A percentile compares a stretch with the other conserved stretches of the same genome.
phyloP scores from a whole-genome alignment of 2,888 invertebrate species.

The Digitonthophagus gazella region DNA sequence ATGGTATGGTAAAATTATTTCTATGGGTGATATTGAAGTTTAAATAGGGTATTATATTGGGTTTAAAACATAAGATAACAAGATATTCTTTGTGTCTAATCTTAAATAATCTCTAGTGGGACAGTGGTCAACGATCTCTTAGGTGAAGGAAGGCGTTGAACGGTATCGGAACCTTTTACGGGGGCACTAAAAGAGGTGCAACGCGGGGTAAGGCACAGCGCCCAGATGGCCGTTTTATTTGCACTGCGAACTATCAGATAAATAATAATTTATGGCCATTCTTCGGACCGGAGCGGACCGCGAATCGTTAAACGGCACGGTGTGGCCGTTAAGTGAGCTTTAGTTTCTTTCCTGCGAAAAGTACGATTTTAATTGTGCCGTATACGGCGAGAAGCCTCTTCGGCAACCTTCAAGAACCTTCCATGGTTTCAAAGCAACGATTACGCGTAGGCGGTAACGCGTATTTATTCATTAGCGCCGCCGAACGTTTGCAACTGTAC shows the following conservation, averaged over 20 bases:
- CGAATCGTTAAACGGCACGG: not conserved
- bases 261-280: not conserved
- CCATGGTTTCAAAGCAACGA: no score
- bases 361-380: not conserved
- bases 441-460: not conserved
- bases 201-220: not conserved
- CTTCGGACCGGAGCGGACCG: not conserved
- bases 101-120: not conserved
- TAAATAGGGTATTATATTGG: not conserved
- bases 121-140: not conserved
- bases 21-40: no score
- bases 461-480: not conserved
- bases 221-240: not conserved
- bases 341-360: not conserved
- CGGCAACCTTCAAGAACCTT: no score
- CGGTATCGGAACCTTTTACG: not conserved
- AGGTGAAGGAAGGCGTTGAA: not conserved
- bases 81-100: not conserved
- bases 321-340: not conserved
- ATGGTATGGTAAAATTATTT: no score
- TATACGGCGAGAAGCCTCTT: not conserved
- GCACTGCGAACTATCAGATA: not conserved
- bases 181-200: not conserved
- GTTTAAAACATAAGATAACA: not conserved
- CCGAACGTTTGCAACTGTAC: not conserved